phyloP scores from a whole-genome alignment of 1,140 invertebrate genomes.

The Neelides sp. region DNA sequence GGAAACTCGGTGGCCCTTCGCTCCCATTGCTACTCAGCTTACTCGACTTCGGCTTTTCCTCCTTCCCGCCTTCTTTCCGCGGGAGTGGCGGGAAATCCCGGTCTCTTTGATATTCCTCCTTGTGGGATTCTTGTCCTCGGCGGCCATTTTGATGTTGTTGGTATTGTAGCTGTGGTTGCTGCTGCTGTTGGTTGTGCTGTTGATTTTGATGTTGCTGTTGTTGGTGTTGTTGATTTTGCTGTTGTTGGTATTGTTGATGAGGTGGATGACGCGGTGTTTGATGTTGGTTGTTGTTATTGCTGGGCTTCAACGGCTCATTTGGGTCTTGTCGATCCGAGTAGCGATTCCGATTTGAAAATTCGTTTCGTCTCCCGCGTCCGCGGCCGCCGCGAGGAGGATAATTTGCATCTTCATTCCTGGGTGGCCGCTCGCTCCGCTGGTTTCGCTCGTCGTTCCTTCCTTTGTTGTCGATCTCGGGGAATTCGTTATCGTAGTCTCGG shows the following conservation, averaged over 20 bases:
- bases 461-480: slow-evolving; percentile 16
- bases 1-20: no score
- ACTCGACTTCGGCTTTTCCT: no score
- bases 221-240: slow-evolving; percentile 29
- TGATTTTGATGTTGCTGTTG: slow-evolving; percentile 36
- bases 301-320: no score
- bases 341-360: slow-evolving; percentile 28
- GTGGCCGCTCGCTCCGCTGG: background rate
- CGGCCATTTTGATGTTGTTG: slow-evolving; percentile 33
- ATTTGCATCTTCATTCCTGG: slow-evolving; percentile 7
- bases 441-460: slow-evolving; percentile 5
- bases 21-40: no score
- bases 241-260: no score
- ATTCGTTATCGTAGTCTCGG: slow-evolving; percentile 20
- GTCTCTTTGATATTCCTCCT: no score
- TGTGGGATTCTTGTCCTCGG: slow-evolving; percentile 35
- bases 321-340: slow-evolving; percentile 20
- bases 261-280: no score
- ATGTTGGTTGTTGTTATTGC: no score
- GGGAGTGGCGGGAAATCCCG: no score
- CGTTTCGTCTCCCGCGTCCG: slow-evolving; percentile 25
- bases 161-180: slow-evolving; percentile 32
- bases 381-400: slow-evolving; percentile 10
- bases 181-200: slow-evolving; percentile 36
- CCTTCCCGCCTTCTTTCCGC: no score